Evolutionary conservation across 2,797 vertebrate species (phyloP), one percentile per base, ranked within the genome.

Genomic region (Poeciliopsis presidionis): DNA sequence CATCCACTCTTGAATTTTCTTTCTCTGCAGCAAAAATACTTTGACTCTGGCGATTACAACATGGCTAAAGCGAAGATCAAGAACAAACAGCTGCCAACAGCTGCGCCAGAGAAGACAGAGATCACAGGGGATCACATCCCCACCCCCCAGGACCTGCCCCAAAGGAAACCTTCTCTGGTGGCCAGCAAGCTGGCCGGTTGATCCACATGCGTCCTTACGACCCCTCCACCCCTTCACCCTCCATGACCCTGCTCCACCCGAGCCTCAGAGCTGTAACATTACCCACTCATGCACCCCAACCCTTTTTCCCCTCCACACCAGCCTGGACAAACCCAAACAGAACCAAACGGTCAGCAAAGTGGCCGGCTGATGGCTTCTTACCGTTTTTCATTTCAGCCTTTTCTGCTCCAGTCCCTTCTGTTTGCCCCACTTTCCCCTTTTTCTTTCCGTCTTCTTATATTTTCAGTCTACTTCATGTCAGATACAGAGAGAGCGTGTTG

Each of bases 61-160:
- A 99, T 99, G 98, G 98, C 98, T 74, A 99, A 99, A 94, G 98
- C 98, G 16, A 99, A 99, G 93, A 97, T 98, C 83, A 99, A 98
- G 96, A 99, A 99, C 91, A 99, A 99, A 88, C 97, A 97, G 92
- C 94, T 99, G 86, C 98, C 98, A 5, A 91, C 97, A 47, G 97
- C 97, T 53, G 95, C 97, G 45, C 95, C 97, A 0, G 98, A 99
- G 94, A 99, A 99, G 95, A 95, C 97, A 0, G 97, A 99, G 94
- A 97, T 98, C 89, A 99, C 98, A 75, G 98, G 98, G 77, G 98
- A 99, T 93, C 98, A 99, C 95, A 99, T 99, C 94, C 98, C 98
- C 78, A 99, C 98, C 84, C 98, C 97, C 88, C 97, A 99, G 94
- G 98, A 99, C 93, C 97, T 99, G 92, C 98, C 98, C 46, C 98